A percentile compares a stretch with the other conserved stretches of the same genome.
These are phyloP conservation scores for Agrochola macilenta DNA, from an alignment of 2,888 invertebrate species.

Conservation along the genomic window DNA sequence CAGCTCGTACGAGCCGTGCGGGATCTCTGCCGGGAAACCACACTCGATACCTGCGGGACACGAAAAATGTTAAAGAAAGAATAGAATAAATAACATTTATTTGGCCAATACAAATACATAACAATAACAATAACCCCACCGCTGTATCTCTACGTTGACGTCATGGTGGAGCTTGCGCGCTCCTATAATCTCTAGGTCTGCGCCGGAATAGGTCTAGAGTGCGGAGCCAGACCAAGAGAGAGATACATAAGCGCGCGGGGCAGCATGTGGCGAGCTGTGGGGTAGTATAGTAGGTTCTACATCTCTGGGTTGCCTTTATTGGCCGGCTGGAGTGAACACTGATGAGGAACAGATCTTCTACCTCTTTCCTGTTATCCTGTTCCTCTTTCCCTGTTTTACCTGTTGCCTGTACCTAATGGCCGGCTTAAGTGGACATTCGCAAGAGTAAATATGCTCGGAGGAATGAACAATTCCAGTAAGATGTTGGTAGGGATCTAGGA, in stretches of 20 bases:
- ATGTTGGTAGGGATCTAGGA: too few relatives aligned
- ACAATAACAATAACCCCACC: neutral
- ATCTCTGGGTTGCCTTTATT: too few relatives aligned
- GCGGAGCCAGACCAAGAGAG: neutral
- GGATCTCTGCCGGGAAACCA: conserved; percentile 96
- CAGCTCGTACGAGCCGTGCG: conserved; percentile 94
- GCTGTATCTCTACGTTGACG: neutral
- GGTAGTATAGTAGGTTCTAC: neutral
- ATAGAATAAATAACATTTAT: neutral
- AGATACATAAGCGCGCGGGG: too few relatives aligned
- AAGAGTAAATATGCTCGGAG: too few relatives aligned
- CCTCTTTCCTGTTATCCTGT: too few relatives aligned
- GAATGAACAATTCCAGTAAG: too few relatives aligned
- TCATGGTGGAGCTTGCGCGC: neutral
- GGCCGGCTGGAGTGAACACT: too few relatives aligned
- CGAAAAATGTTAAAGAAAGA: neutral
- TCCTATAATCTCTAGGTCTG: neutral
- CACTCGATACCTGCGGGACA: conserved; percentile 94
- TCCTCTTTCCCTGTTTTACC: too few relatives aligned
- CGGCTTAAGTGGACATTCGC: too few relatives aligned
- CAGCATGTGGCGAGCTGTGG: neutral
- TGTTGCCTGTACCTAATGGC: too few relatives aligned
- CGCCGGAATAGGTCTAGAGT: neutral
- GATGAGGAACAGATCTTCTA: too few relatives aligned
- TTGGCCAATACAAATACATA: neutral